A percentile compares a stretch with the other conserved stretches of the same genome.
phyloP scores from a whole-genome alignment of 2,797 vertebrate species.

The Pyrocephalus nanus region DNA sequence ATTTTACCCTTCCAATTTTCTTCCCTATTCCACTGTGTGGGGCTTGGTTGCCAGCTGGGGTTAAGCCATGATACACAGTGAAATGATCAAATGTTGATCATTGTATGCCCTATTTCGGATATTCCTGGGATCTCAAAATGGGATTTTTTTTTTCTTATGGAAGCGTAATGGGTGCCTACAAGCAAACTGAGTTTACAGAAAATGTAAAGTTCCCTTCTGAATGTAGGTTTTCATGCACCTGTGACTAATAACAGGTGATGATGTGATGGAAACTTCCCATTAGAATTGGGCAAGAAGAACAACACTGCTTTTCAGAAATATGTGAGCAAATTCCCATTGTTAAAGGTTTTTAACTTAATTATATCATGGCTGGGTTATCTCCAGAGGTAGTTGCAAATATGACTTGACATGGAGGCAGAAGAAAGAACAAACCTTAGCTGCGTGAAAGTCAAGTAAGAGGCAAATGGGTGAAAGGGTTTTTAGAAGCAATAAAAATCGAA shows the following conservation, averaged over 20 bases:
- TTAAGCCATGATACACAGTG: not conserved
- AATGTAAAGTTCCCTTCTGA: not conserved
- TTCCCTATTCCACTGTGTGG: not conserved
- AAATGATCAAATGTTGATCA: not conserved
- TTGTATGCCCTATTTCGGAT: not conserved
- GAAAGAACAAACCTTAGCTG: not conserved
- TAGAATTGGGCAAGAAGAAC: not conserved
- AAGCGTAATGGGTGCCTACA: not conserved
- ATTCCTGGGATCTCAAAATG: not conserved
- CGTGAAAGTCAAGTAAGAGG: slow-evolving; percentile 36
- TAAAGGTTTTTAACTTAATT: not conserved
- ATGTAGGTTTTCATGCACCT: not conserved
- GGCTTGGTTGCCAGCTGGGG: not conserved
- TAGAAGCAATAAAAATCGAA: slow-evolving; percentile 37
- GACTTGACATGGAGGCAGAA: not conserved
- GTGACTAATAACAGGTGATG: not conserved
- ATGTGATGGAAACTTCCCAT: not conserved
- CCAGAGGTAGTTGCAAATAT: not conserved
- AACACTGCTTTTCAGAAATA: not conserved
- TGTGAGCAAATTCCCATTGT: not conserved
- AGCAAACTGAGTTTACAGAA: not conserved
- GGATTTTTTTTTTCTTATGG: not conserved
- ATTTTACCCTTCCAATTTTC: not conserved
- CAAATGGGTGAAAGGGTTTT: slow-evolving; percentile 31
- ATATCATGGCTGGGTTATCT: not conserved